Conservation (phyloP, 1,140 invertebrate species). For the Centruroides vittatus region DNA sequence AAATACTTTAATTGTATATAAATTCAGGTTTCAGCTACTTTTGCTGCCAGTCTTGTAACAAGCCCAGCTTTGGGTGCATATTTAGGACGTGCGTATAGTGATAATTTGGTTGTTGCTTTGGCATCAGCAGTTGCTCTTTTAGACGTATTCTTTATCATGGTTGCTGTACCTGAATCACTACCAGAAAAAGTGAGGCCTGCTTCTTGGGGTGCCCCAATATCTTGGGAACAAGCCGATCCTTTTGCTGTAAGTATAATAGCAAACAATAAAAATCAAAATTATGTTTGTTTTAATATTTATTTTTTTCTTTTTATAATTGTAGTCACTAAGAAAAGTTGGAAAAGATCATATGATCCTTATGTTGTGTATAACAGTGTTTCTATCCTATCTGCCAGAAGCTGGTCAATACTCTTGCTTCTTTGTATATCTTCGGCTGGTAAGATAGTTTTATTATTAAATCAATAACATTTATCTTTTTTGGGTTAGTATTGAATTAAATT, state of each 20-base stretch:
- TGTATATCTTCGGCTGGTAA: constrained; percentile 93
- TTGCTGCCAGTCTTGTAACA: constrained; percentile 94
- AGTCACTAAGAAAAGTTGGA: constrained; percentile 81
- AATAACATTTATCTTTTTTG: constrained; percentile 86
- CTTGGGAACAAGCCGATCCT: constrained; percentile 91
- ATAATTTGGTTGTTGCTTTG: constrained; percentile 87
- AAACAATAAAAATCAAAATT: too few species aligned
- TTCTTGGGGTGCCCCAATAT: constrained; percentile 63
- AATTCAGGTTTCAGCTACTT: constrained; percentile 77
- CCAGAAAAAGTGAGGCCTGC: constrained; percentile 79
- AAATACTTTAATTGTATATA: too few species aligned
- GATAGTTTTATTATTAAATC: constrained; percentile 47
- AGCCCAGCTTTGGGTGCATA: constrained; percentile 93
- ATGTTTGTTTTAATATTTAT: too few species aligned
- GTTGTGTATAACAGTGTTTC: constrained; percentile 91
- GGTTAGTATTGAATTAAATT: constrained; percentile 62
- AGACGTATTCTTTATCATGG: constrained; percentile 96
- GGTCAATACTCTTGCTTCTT: constrained; percentile 99
- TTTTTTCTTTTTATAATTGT: constrained; percentile 17
- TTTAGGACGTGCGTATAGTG: constrained; percentile 73
- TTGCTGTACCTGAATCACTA: constrained; percentile 93
- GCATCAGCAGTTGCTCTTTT: constrained; percentile 86
- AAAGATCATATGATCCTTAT: constrained; percentile 92
- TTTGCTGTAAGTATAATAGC: constrained; percentile 52
- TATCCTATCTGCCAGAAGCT: constrained; percentile 93